Percentiles rank a stretch among this genome's conserved stretches.
These are phyloP conservation scores for Thomomys bottae DNA, from an alignment of 2,113 vertebrate genomes.

Conservation along the genomic window DNA sequence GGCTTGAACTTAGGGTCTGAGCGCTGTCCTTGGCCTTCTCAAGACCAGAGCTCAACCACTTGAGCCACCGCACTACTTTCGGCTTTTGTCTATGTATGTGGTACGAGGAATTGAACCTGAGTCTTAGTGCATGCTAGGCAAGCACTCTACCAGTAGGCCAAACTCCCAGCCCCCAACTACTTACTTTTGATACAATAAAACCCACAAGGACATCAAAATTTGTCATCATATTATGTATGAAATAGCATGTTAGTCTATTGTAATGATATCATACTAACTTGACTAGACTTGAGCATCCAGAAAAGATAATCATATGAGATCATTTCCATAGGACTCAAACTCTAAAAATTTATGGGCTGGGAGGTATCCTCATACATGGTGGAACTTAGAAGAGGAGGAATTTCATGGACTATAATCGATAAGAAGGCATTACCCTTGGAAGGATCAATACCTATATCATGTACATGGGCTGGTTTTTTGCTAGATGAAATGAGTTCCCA, in stretches of 20 bases:
- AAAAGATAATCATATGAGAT: background rate
- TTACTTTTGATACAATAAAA: background rate
- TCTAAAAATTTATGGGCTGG: background rate
- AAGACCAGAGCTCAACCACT: too few species aligned
- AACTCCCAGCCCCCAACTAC: too few species aligned
- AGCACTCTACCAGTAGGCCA: too few species aligned
- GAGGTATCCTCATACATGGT: background rate
- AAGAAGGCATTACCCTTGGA: background rate
- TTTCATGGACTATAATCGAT: background rate
- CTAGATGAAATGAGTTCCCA: background rate
- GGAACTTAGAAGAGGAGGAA: background rate
- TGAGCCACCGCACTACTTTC: too few species aligned
- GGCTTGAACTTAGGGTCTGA: too few species aligned
- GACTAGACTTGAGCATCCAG: background rate
- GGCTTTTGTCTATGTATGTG: too few species aligned
- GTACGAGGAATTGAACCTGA: too few species aligned
- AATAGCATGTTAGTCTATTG: background rate
- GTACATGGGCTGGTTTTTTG: background rate
- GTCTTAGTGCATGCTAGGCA: too few species aligned
- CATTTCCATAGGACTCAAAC: background rate
- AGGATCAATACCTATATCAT: too few species aligned
- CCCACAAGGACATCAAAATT: background rate
- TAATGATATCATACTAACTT: background rate
- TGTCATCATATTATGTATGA: background rate
- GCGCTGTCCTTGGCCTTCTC: too few species aligned